Evolutionary conservation across 2,113 vertebrate species (phyloP).

Genomic region (Microtus ochrogaster): DNA sequence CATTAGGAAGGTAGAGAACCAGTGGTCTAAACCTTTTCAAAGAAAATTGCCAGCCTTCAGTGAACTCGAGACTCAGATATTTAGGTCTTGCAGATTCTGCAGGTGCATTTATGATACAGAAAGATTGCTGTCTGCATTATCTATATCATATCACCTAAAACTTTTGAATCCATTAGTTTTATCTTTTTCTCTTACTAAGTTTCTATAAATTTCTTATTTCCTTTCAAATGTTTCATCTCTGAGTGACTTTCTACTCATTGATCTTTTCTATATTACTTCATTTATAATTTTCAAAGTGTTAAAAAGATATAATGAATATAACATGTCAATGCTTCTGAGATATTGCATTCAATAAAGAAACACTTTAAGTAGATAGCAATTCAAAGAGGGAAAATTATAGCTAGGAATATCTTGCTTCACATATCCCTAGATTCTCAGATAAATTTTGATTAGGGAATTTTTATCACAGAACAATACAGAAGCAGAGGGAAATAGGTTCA

Average conservation of each 20-base stretch:
- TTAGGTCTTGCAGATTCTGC: background rate
- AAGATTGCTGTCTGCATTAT: background rate
- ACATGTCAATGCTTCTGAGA: conserved; percentile 2
- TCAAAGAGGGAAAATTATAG: conserved; percentile 15
- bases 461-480: background rate
- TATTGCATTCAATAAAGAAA: conserved; percentile 34
- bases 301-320: conserved; percentile 35
- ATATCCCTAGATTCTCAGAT: background rate
- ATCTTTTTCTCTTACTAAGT: background rate
- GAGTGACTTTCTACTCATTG: background rate
- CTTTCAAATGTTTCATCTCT: background rate
- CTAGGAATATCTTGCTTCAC: background rate
- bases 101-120: background rate
- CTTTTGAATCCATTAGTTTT: background rate
- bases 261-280: conserved; percentile 37
- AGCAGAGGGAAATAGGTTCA: conserved; percentile 23
- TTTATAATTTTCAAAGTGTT: conserved; percentile 14
- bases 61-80: background rate
- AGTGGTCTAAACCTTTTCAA: background rate
- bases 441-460: background rate
- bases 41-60: background rate
- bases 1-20: background rate
- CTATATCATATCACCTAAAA: background rate
- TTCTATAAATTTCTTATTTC: background rate
- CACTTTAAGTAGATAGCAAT: conserved; percentile 12